phyloP scores from a whole-genome alignment of 2,888 invertebrate genomes.

The Hirtodrosophila histrioides region DNA sequence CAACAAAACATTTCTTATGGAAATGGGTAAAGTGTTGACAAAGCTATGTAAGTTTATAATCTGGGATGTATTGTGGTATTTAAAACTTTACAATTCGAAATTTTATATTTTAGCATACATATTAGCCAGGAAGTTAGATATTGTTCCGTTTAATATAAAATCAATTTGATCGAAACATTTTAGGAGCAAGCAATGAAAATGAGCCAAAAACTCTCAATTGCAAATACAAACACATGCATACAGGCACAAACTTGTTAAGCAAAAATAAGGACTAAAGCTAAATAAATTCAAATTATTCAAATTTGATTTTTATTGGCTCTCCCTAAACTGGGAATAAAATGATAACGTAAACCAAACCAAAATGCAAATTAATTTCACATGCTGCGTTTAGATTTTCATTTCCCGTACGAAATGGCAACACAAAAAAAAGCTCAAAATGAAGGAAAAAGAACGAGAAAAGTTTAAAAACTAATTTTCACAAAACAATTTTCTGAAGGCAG shows the following conservation, averaged over 20 bases:
- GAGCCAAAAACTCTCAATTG: slow-evolving; percentile 25
- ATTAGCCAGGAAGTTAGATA: too few species aligned
- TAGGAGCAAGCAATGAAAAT: slow-evolving; percentile 25
- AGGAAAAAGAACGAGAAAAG: slow-evolving; percentile 50
- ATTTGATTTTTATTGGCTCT: slow-evolving; percentile 72
- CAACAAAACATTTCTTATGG: too few species aligned
- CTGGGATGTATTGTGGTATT: too few species aligned
- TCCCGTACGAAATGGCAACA: slow-evolving; percentile 18
- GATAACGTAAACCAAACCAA: slow-evolving; percentile 49
- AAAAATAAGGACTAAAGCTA: slow-evolving; percentile 33
- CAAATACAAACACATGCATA: slow-evolving; percentile 18
- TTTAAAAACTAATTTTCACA: slow-evolving; percentile 78
- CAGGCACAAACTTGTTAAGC: background rate
- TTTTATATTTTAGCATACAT: too few species aligned
- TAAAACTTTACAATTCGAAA: background rate
- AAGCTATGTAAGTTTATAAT: too few species aligned
- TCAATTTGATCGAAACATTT: slow-evolving; percentile 54
- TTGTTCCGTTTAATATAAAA: slow-evolving; percentile 41
- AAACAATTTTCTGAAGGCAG: slow-evolving; percentile 73
- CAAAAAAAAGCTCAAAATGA: slow-evolving; percentile 26
- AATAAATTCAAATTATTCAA: slow-evolving; percentile 79
- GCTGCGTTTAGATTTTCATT: slow-evolving; percentile 61
- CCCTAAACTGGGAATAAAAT: slow-evolving; percentile 16
- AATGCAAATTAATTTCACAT: slow-evolving; percentile 79
- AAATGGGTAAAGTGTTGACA: too few species aligned